These are phyloP conservation scores for Intellagama lesueurii DNA, from an alignment of 2,797 vertebrate genomes.

Conservation along the genomic window DNA sequence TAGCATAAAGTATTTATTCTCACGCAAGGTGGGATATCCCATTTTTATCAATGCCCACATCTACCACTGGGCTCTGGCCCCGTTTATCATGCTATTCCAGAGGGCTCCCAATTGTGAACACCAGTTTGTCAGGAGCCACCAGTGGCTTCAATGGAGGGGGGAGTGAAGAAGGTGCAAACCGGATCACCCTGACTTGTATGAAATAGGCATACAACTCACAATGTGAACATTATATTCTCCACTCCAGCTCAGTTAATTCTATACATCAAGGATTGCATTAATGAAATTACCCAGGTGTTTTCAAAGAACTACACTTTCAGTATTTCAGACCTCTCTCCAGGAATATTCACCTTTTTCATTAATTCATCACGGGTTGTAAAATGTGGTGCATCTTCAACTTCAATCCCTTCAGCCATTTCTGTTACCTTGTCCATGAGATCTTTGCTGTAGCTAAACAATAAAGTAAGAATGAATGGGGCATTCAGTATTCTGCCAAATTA, in stretches of 20 bases:
- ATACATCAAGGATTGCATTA: neutral
- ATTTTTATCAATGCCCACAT: neutral
- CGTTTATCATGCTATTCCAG: neutral
- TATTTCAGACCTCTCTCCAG: neutral
- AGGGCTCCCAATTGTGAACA: neutral
- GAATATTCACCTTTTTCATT: slow-evolving; percentile 81
- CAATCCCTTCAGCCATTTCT: slow-evolving; percentile 88
- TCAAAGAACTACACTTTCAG: neutral
- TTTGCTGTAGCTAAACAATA: slow-evolving; percentile 80
- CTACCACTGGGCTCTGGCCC: neutral
- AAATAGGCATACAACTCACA: neutral
- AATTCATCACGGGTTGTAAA: slow-evolving; percentile 90
- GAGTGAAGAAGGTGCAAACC: no score
- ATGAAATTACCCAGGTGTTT: neutral
- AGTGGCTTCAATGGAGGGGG: neutral
- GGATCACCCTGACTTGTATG: neutral
- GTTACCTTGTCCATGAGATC: slow-evolving; percentile 86
- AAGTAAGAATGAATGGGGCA: slow-evolving; percentile 44
- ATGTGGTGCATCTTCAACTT: slow-evolving; percentile 87
- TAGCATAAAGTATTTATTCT: neutral
- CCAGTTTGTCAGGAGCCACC: neutral
- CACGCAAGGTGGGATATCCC: neutral
- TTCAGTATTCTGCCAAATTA: neutral
- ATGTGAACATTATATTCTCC: neutral
- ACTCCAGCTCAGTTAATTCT: neutral